Conservation (phyloP, 2,888 invertebrate genomes). For the Octonoba sinensis region DNA sequence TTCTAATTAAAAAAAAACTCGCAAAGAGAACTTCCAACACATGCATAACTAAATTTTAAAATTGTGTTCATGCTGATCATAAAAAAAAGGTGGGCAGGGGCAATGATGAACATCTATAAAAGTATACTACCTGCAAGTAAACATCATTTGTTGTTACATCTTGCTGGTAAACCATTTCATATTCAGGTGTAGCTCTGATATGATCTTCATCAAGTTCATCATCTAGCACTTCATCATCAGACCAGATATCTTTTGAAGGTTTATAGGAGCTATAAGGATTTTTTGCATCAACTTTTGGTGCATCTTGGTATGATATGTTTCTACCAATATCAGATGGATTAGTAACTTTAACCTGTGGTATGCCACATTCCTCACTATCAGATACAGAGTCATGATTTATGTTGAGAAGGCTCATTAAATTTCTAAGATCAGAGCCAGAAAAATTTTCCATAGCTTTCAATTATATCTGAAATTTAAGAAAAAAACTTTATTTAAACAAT, state of each 20-base stretch:
- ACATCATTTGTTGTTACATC: constrained; percentile 48
- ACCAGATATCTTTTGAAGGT: constrained; percentile 38
- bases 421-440: constrained; percentile 26
- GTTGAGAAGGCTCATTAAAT: constrained; percentile 31
- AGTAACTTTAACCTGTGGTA: neutral
- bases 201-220: constrained; percentile 45
- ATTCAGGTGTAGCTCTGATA: constrained; percentile 22
- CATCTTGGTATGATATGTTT: neutral
- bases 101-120: no score
- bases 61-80: no score
- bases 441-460: constrained; percentile 5
- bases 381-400: constrained; percentile 12
- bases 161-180: constrained; percentile 50
- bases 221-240: constrained; percentile 43
- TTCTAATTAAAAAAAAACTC: no score
- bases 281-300: neutral
- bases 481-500: no score
- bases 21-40: no score
- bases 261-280: no score
- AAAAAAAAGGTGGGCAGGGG: no score
- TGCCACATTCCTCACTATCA: constrained; percentile 16
- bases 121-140: constrained; percentile 34
- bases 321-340: neutral
- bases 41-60: no score
- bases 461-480: no score